Percentiles rank a stretch among this genome's conserved stretches.
Evolutionary conservation across 2,113 vertebrate genomes (phyloP).

Genomic region (Vidua chalybeata): DNA sequence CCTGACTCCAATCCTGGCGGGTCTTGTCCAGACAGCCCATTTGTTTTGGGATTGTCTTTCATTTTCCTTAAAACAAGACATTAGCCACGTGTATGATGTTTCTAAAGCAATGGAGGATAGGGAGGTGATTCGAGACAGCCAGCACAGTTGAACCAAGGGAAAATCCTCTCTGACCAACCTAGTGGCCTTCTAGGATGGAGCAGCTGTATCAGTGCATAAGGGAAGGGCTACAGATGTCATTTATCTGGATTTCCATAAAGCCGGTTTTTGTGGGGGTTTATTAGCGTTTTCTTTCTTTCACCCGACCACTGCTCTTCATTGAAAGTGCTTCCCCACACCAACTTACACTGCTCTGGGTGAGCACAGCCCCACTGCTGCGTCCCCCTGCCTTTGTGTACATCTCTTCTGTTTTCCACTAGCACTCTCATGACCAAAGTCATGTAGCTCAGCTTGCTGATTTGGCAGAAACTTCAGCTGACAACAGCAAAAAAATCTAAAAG

Average conservation of each 20-base stretch:
- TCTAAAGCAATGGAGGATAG: background rate
- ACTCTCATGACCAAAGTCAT: rapidly evolving
- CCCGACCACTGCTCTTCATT: background rate
- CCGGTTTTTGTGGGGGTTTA: background rate
- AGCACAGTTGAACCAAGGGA: background rate
- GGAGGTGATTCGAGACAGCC: background rate
- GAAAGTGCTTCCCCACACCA: background rate
- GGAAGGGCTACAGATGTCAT: background rate
- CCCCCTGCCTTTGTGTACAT: background rate
- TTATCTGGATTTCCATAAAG: background rate
- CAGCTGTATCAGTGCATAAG: background rate
- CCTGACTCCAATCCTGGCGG: background rate
- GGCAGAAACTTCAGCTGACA: background rate
- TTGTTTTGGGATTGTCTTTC: background rate
- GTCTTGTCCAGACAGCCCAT: background rate
- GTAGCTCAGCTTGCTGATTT: background rate
- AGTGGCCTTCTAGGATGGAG: background rate
- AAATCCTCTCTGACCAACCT: background rate
- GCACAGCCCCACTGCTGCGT: background rate
- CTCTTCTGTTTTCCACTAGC: background rate
- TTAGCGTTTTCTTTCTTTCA: background rate
- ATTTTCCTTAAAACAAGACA: background rate
- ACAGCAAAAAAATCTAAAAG: background rate
- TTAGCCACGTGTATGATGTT: background rate
- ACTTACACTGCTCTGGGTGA: background rate